Evolutionary conservation across 2,113 vertebrate genomes (phyloP).

Genomic region (Anarrhichthys ocellatus): DNA sequence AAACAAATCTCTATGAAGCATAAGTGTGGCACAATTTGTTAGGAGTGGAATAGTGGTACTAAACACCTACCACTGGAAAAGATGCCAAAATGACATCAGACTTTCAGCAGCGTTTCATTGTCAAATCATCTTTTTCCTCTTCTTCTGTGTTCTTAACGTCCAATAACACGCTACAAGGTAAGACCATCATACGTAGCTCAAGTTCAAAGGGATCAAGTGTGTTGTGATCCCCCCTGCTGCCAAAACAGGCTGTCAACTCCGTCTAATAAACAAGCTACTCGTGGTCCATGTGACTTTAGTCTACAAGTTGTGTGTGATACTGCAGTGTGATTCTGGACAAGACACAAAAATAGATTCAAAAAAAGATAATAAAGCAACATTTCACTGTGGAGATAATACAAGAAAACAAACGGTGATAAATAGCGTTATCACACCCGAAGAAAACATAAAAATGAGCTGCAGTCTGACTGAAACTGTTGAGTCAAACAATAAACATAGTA

Average conservation of each 20-base stretch:
- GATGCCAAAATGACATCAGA: background rate
- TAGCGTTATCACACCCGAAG: background rate
- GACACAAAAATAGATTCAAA: background rate
- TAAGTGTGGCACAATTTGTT: background rate
- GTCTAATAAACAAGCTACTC: background rate
- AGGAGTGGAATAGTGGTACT: background rate
- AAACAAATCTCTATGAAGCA: background rate
- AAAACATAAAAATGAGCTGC: background rate
- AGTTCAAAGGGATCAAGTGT: background rate
- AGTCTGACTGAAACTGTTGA: conserved; percentile 32
- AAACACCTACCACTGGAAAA: background rate
- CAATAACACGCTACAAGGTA: background rate
- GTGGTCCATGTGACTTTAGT: background rate
- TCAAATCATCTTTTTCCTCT: too few relatives aligned
- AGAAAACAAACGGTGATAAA: conserved; percentile 7
- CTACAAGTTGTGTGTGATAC: background rate
- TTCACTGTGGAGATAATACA: background rate
- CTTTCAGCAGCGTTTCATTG: too few relatives aligned
- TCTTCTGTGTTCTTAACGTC: background rate
- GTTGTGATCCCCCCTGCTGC: background rate
- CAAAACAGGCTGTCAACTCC: background rate
- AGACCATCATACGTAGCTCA: background rate
- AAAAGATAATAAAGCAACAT: conserved; percentile 3
- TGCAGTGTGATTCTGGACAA: background rate
- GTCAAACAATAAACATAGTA: conserved; percentile 28